Evolutionary conservation across 2,113 vertebrate genomes (phyloP), one percentile per base, ranked within the genome.

Genomic region (Mesembrinibis cayennensis): DNA sequence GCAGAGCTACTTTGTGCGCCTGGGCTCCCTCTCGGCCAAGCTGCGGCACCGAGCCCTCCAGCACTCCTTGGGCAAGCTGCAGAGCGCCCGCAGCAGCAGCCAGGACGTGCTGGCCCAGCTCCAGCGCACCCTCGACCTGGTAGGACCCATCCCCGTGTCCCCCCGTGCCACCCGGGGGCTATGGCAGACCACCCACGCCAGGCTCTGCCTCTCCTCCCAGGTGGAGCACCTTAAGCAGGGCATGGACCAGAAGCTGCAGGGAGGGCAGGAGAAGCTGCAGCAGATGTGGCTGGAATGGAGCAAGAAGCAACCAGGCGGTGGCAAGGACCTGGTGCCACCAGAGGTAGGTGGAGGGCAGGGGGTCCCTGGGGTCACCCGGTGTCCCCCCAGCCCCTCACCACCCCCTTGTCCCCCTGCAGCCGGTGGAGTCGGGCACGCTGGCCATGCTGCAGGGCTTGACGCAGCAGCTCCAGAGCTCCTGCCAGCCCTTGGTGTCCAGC

Each of bases 11-110:
- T 99, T 99, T 0, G 99, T 99, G 63, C 99, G 99, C 25, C 93
- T 99, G 98, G 99, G 99, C n/a, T 99, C 99, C 32, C 98, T 99
- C 59, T 99, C 99, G 0, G 27, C 96, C 27, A 98, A 98, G 62
- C 96, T 99, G 56, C 98, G 92, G 85, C 98, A 99, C 79, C 97
- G 99, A 38, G 99, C 99, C 1, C 98, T 99, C 25, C 98, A 99
- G 89, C 99, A 99, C 69, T 99, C 99, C 2, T 97, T 99, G 90
- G 94, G 95, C 66, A 99, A 99, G 71, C 98, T 99, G 86, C 98
- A 95, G 47, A 95, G 95, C 1, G 98, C 98, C 95, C 98, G 97
- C 26, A 98, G 97, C 26, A 80, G 96, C 38, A 98, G 98, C 61
- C 98, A 99, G 56, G 92, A 98, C 1, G 72, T 98, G 4, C 96